phyloP scores from a whole-genome alignment of 2,797 vertebrate species.

The Peromyscus eremicus region DNA sequence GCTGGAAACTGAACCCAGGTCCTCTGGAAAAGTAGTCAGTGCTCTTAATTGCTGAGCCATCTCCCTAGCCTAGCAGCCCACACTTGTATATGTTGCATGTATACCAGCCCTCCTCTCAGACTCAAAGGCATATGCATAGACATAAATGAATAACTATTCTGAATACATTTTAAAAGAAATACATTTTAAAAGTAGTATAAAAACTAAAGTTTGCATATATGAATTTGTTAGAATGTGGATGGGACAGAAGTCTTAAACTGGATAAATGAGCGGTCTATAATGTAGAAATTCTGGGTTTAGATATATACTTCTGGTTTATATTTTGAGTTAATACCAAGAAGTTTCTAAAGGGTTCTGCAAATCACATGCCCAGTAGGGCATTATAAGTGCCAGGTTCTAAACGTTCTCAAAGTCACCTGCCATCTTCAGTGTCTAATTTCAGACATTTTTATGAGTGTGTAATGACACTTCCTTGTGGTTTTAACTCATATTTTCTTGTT shows the following conservation, averaged over 20 bases:
- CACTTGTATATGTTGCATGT: neutral
- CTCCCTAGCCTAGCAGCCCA: neutral
- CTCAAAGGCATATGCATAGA: neutral
- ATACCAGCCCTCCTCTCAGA: neutral
- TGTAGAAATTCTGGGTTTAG: neutral
- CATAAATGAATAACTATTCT: neutral
- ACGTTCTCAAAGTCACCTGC: neutral
- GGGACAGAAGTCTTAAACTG: neutral
- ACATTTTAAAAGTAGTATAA: neutral
- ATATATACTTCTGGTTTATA: neutral
- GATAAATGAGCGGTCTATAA: neutral
- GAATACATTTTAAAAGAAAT: neutral
- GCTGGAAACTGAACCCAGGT: no score
- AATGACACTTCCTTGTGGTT: neutral
- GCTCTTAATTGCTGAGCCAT: no score
- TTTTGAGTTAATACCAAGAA: neutral
- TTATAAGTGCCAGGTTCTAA: neutral
- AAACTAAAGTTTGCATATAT: neutral
- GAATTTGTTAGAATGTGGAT: neutral
- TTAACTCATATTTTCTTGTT: neutral
- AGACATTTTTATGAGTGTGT: neutral
- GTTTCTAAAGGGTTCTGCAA: neutral
- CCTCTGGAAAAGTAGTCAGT: no score
- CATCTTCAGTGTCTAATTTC: neutral
- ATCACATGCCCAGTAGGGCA: neutral